Base-by-base conservation (phyloP, 37 sponge, comb jelly and placozoan genomes). In the Halisarca cf. caerulea region DNA sequence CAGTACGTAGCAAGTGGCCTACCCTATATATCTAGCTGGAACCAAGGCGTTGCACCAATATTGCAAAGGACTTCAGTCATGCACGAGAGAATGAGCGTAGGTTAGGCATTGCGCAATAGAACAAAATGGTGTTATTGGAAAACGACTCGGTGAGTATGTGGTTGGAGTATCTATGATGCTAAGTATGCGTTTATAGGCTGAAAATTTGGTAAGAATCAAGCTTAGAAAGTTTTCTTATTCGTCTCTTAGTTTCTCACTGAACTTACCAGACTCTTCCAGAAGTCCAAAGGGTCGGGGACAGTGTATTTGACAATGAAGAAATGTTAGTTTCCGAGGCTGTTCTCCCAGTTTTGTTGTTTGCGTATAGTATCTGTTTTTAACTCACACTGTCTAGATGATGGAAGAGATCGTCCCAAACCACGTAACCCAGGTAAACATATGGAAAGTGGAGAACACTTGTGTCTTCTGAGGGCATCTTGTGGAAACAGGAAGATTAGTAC, bases 301-400 rank as follows among this genome's bases (percentile, higher is more conserved):
- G 70, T 90, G 1, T 90, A 66, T 61, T 47, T 93, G 33, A 93
- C 94, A 0, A 93, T 90, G 94, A 93, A 93, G 44, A 93, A 90
- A 53, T 93, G 94, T 93, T 43, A 87, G 88, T 58, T 45, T 51
- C 36, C 59, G 30, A 8, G 72, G 7, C 41, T 5, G 20, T 20
- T 36, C 3, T 23, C 6, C 7, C 18, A 5, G 40, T 15, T 24
- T 71, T 36, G 8, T 20, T 71, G 8, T 71, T 33, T 18, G 8
- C 38, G 32, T 8, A 71, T 20, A 33, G 30, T 62, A 62, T 62
- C 15, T 6, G 64, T 71, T 71, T 38, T 9, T 32, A 23, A 23
- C 64, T 62, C 15, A 23, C 15, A 37, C 77, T 2, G 0, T 42
- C 9, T 41, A 93, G 94, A 89, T 82, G 89, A 87, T 85, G 94